Conservation (phyloP, 2,113 vertebrate species). For the Passer montanus region DNA sequence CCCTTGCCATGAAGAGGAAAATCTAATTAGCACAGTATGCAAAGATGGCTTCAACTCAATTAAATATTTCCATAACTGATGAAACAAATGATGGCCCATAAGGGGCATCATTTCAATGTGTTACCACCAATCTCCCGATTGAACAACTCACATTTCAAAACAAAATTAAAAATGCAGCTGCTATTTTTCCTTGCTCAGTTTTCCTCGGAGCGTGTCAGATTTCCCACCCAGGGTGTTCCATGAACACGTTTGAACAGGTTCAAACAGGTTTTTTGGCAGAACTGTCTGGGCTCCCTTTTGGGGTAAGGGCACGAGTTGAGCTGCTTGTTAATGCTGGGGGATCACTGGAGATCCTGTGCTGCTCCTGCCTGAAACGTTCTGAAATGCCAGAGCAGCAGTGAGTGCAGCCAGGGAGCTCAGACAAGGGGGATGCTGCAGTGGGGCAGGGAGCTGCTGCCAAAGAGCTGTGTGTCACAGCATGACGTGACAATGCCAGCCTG, state of each 20-base stretch:
- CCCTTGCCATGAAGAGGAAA: slow-evolving; percentile 33
- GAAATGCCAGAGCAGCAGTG: neutral
- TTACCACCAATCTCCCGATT: neutral
- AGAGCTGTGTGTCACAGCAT: neutral
- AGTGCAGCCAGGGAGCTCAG: neutral
- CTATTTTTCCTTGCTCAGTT: neutral
- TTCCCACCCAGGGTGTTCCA: neutral
- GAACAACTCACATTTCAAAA: slow-evolving; percentile 29
- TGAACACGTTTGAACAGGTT: neutral
- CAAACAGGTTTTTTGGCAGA: neutral
- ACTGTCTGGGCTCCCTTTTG: neutral
- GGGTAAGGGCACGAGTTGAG: neutral
- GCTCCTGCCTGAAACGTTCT: neutral
- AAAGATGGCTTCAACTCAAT: slow-evolving; percentile 11
- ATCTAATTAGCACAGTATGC: slow-evolving; percentile 25
- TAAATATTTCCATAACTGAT: neutral
- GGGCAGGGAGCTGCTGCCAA: neutral
- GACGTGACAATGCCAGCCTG: neutral
- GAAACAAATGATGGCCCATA: neutral
- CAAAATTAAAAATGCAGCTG: slow-evolving; percentile 5
- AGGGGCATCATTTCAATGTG: slow-evolving; percentile 24
- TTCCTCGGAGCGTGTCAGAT: neutral
- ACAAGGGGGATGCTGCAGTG: neutral
- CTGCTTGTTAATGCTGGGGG: neutral
- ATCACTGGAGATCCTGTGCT: neutral